Percentiles rank a stretch among this genome's conserved stretches.
phyloP scores from a whole-genome alignment of 2,888 invertebrate species.

The Conomelus anceps region DNA sequence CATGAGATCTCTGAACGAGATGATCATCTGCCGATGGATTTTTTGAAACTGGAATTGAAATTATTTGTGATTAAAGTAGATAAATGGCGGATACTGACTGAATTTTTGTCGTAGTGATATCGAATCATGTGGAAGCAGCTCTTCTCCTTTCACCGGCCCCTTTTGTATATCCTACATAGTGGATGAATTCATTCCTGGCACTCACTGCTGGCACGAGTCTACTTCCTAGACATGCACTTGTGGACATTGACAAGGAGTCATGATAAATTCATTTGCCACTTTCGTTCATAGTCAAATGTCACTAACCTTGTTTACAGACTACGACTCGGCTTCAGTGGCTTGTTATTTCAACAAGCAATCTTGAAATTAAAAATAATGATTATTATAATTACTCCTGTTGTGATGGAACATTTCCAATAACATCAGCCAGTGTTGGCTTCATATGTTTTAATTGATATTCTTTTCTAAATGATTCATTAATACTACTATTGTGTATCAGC shows the following conservation, averaged over 20 bases:
- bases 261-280: not conserved
- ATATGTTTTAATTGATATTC: not conserved
- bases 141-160: no score
- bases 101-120: no score
- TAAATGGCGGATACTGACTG: no score
- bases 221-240: not conserved
- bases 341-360: not conserved
- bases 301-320: not conserved
- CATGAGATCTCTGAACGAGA: no score
- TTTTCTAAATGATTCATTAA: not conserved
- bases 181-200: not conserved
- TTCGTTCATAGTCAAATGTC: not conserved
- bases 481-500: no score
- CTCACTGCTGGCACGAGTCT: not conserved
- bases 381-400: no score
- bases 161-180: no score
- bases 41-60: no score
- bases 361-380: not conserved
- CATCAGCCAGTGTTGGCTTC: not conserved
- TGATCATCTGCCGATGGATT: no score
- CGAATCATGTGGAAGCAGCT: no score
- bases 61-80: no score
- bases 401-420: not conserved
- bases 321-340: not conserved
- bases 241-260: not conserved